Base-by-base conservation (phyloP, 2,113 vertebrate species). In the Callaeas wilsoni region DNA sequence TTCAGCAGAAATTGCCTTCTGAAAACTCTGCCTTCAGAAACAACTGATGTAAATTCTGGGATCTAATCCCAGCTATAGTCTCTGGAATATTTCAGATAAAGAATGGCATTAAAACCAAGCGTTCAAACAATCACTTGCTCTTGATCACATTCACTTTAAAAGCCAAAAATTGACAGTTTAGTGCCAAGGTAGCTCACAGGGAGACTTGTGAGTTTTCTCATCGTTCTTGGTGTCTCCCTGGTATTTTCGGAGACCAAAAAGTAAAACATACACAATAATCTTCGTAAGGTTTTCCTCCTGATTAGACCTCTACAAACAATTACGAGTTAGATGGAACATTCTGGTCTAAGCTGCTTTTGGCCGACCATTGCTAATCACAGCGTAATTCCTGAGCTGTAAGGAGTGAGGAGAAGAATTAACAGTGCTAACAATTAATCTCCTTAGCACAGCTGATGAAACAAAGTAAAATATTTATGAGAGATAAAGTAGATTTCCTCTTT, bases 391-490 rank as follows among this genome's bases (percentile, higher is more conserved):
- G 75, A 18, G 19, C 32, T 67, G 26, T 5, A 23, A 65, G 68
- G 33, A 68, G 63, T 12, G 12, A 67, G 44, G 14, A 67, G 59
- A 60, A 78, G 65, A 96, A 90, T 89, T 93, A 89, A 22, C 42
- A 67, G 65, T 29, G 33, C 32, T 56, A 42, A 70, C 59, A 75
- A 86, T 79, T 84, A 91, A 92, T 70, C 46, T 70, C 42, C 79
- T 78, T 44, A 94, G 76, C 69, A 73, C 55, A 77, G 42, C 44
- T 93, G 65, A 92, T 62, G 59, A 77, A 70, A 84, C 74, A 70
- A 93, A 68, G 56, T 75, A 22, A 85, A 96, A 92, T 74, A 70
- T 94, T 83, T 62, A 89, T 68, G 52, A 89, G 83, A 92, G 93
- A 68, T 39, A 75, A 87, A 92, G 59, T 26, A 67, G 52, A 44